Evolutionary conservation across 2,113 vertebrate species (phyloP).

Genomic region (Limanda limanda): DNA sequence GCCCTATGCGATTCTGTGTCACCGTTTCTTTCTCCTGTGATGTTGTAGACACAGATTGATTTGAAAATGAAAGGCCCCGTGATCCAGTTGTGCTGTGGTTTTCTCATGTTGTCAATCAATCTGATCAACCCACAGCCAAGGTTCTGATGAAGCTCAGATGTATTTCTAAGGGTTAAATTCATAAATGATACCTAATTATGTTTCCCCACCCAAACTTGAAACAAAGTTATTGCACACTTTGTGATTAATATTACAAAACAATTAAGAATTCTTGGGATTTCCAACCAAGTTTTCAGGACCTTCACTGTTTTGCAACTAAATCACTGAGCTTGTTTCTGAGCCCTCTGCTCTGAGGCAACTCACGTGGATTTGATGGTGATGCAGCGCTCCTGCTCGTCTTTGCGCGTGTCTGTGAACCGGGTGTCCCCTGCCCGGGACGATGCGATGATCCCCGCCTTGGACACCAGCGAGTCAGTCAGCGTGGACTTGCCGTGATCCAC

Average conservation of each 20-base stretch:
- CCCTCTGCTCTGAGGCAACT: constrained; percentile 57
- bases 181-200: no score
- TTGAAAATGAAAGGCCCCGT: neutral
- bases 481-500: constrained; percentile 97
- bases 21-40: neutral
- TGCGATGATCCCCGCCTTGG: constrained; percentile 96
- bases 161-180: no score
- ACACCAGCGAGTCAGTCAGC: constrained; percentile 93
- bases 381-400: constrained; percentile 96
- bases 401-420: constrained; percentile 94
- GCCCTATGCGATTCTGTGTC: neutral
- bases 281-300: neutral
- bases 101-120: neutral
- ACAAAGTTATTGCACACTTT: no score
- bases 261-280: neutral
- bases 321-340: neutral
- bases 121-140: no score
- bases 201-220: no score
- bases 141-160: no score
- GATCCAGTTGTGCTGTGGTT: neutral
- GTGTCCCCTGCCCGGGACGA: constrained; percentile 92
- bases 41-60: neutral
- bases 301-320: neutral
- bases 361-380: constrained; percentile 99
- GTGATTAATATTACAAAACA: no score